Evolutionary conservation across 2,797 vertebrate genomes (phyloP), one percentile per base, ranked within the genome.

Genomic region (Halcyon leucocephala): DNA sequence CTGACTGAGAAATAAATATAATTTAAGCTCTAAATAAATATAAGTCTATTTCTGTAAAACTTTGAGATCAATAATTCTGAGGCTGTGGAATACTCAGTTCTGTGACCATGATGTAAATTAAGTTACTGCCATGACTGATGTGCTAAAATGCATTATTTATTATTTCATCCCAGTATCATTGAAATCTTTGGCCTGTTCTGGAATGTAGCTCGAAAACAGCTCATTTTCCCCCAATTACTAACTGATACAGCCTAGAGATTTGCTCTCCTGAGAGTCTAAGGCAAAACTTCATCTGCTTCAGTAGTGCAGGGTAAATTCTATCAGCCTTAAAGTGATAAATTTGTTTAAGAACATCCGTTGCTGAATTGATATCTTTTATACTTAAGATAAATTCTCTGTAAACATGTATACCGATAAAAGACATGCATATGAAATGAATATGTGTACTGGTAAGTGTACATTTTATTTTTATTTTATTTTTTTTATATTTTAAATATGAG

Each of bases 71-170:
- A 62, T 89, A 31, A 7, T 80, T 94, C 51, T 41, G 49, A 86
- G 60, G 17, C 22, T 83, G 10, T 66, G 48, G 35, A 87, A 81
- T 42, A 46, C 26, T 81, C 17, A 51, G 52, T 54, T 84, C 25
- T 78, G 74, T 51, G 48, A 76, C 49, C 67, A 61, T 17, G 7
- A 61, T 67, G 17, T 78, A 61, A 91, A 85, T 85, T 58, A 91
- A 78, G 33, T 80, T 91, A 69, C 20, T 86, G 58, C 10, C 21
- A 18, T 74, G 46, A 92, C 25, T 66, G 83, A 83, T 69, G 26
- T 58, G 85, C 31, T 92, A 54, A 86, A 86, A 86, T 64, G 28
- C 24, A 80, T 77, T 87, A 86, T 89, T 93, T 87, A 91, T 93
- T 66, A 57, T 41, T 92, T 92, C 42, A 74, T 76, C 39, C 46